These are phyloP conservation scores for Corythaixoides concolor DNA, from an alignment of 2,113 vertebrate species.

Conservation along the genomic window DNA sequence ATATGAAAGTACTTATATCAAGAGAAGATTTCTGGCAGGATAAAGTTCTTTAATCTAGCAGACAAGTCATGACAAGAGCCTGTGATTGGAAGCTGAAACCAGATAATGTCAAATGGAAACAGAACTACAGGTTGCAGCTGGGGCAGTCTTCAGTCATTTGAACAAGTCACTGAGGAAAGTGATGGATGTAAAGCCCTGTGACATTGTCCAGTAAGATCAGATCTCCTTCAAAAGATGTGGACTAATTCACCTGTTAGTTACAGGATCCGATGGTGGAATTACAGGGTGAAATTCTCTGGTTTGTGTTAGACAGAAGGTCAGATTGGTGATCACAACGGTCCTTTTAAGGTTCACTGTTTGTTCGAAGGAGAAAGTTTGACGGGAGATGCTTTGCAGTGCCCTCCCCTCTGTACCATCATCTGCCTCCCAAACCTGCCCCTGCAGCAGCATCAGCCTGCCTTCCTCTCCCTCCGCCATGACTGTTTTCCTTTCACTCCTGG, in stretches of 20 bases:
- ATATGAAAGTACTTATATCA: conserved; percentile 43
- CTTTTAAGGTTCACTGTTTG: not conserved
- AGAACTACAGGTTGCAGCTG: not conserved
- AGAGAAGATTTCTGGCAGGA: conserved; percentile 45
- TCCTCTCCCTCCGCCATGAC: not conserved
- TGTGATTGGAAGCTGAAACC: conserved; percentile 26
- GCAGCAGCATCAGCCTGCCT: not conserved
- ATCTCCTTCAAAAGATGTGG: not conserved
- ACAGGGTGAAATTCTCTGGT: not conserved
- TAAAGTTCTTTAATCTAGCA: conserved; percentile 40
- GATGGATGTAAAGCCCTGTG: not conserved
- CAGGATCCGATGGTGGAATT: not conserved
- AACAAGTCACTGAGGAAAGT: not conserved
- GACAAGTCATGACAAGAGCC: conserved; percentile 12
- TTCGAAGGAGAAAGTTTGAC: not conserved
- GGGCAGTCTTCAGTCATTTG: not conserved
- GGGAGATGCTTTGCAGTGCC: not conserved
- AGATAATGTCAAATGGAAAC: conserved; percentile 41
- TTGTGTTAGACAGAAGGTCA: not conserved
- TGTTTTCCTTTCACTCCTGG: not conserved
- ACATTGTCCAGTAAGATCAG: not conserved
- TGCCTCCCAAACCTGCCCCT: not conserved
- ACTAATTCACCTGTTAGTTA: conserved; percentile 13
- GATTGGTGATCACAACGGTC: not conserved
- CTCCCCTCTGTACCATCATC: not conserved